Evolutionary conservation across 2,113 vertebrate genomes (phyloP).

Genomic region (Otis tarda): DNA sequence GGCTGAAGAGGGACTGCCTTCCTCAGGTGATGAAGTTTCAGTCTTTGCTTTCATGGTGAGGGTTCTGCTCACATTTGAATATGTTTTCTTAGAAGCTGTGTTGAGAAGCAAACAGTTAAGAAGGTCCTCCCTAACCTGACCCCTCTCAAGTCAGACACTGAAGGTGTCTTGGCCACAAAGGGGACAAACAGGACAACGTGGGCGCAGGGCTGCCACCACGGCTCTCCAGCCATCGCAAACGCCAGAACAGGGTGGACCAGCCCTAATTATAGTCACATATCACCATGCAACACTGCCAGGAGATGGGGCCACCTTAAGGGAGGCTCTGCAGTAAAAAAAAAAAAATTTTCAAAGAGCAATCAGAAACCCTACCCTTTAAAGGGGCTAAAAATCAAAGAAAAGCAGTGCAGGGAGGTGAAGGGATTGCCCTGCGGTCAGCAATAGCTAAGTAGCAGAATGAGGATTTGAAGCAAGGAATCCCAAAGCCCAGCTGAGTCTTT

Average conservation of each 20-base stretch:
- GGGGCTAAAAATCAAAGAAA: not conserved
- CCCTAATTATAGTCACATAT: not conserved
- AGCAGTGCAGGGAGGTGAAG: not conserved
- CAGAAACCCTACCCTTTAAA: not conserved
- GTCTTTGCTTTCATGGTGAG: not conserved
- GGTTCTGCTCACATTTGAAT: not conserved
- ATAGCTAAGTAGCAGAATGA: not conserved
- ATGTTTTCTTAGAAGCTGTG: accelerated
- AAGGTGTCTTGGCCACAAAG: not conserved
- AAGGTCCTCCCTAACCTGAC: not conserved
- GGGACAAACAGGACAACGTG: not conserved
- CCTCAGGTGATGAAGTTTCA: not conserved
- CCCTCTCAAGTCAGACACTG: not conserved
- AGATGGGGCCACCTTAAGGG: not conserved
- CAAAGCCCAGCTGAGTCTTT: not conserved
- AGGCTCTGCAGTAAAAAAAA: not conserved
- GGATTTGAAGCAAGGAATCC: not conserved
- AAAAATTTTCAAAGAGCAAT: not conserved
- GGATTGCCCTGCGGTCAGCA: not conserved
- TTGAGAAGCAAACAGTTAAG: not conserved
- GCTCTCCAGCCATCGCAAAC: not conserved
- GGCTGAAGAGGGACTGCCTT: not conserved
- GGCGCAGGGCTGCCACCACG: accelerated
- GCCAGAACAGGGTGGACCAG: not conserved
- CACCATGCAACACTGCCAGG: not conserved